A percentile compares a stretch with the other conserved stretches of the same genome.
phyloP scores from a whole-genome alignment of 2,888 invertebrate genomes.

The Encarsia formosa region DNA sequence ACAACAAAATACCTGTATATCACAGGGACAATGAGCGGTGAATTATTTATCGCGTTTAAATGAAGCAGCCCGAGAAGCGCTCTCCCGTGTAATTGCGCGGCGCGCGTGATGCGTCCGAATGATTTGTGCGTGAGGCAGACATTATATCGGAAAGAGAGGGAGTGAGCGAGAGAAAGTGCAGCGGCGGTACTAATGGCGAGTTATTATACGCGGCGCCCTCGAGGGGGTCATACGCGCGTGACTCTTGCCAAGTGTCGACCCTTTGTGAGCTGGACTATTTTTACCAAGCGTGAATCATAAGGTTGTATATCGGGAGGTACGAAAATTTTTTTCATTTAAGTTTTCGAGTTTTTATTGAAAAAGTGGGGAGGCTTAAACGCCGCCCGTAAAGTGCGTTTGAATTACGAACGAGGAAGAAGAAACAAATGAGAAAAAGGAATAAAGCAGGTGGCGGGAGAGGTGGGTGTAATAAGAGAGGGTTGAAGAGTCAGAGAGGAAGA shows the following conservation, averaged over 20 bases:
- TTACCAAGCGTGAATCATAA: no score
- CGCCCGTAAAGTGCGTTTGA: slow-evolving; percentile 23
- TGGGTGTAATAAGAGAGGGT: slow-evolving; percentile 19
- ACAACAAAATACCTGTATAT: no score
- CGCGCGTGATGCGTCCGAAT: slow-evolving; percentile 45
- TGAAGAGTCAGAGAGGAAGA: slow-evolving; percentile 20
- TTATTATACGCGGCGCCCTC: slow-evolving; percentile 31
- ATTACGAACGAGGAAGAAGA: slow-evolving; percentile 23
- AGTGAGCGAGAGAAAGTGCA: neutral
- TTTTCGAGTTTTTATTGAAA: neutral
- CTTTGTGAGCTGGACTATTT: no score
- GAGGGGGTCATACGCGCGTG: slow-evolving; percentile 9
- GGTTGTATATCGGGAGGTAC: neutral
- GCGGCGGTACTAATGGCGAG: slow-evolving; percentile 34
- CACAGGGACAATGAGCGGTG: slow-evolving; percentile 45
- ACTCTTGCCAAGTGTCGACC: no score
- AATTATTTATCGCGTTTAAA: slow-evolving; percentile 50
- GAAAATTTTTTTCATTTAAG: neutral
- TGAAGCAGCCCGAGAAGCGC: no score
- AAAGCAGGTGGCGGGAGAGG: slow-evolving; percentile 20
- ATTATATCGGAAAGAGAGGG: neutral
- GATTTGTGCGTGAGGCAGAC: slow-evolving; percentile 41
- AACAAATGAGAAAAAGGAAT: slow-evolving; percentile 23
- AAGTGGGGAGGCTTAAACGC: slow-evolving; percentile 11
- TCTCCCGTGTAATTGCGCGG: slow-evolving; percentile 48